phyloP scores from a whole-genome alignment of 2,888 invertebrate species.

The Nezara viridula region DNA sequence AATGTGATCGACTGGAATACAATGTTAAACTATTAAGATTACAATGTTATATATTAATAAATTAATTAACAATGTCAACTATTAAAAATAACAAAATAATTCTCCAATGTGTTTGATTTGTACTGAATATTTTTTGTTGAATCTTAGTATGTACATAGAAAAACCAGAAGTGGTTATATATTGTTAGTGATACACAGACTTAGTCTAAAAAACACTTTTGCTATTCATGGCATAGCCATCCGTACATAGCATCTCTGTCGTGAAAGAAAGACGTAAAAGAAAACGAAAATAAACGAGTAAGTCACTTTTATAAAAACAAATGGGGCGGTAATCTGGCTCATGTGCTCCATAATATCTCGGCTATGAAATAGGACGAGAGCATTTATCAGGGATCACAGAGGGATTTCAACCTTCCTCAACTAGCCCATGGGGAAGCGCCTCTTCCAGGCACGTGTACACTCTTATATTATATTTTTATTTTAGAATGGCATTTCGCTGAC shows the following conservation, averaged over 20 bases:
- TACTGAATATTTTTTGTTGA: too few species aligned
- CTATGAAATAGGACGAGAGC: conserved; percentile 29
- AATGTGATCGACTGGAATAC: too few species aligned
- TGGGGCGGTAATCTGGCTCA: conserved; percentile 10
- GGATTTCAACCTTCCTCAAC: not conserved
- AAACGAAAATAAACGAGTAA: conserved; percentile 30
- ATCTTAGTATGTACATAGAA: too few species aligned
- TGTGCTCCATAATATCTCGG: conserved; percentile 4
- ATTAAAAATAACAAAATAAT: too few species aligned
- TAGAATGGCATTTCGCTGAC: not conserved
- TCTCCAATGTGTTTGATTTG: too few species aligned
- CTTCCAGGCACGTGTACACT: not conserved
- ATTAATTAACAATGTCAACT: too few species aligned
- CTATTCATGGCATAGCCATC: not conserved
- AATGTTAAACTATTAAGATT: too few species aligned
- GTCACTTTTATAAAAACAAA: conserved; percentile 31
- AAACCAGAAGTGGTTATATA: too few species aligned
- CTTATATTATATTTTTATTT: not conserved
- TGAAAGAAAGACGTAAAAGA: not conserved
- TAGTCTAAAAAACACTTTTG: not conserved
- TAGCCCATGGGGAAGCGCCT: not conserved
- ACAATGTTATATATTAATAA: too few species aligned
- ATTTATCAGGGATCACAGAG: not conserved
- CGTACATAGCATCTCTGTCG: not conserved
- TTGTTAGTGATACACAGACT: too few species aligned